Percentiles rank a stretch among this genome's conserved stretches.
These are phyloP conservation scores for Scaptomyza hsui DNA, from an alignment of 1,140 invertebrate genomes.

Conservation along the genomic window DNA sequence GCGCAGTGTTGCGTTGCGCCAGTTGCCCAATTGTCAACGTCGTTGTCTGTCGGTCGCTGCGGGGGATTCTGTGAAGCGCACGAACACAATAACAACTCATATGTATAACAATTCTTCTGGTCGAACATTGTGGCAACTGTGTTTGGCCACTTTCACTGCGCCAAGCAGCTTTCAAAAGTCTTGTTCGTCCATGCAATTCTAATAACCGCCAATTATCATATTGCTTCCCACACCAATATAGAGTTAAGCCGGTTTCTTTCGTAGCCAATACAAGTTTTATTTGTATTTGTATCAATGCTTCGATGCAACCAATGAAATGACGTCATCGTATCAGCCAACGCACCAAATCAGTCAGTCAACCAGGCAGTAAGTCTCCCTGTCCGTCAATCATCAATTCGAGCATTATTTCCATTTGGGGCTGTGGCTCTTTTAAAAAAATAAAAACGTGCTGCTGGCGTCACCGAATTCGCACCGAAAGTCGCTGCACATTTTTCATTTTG, in stretches of 20 bases:
- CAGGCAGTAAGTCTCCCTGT: neutral
- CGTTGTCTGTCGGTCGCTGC: neutral
- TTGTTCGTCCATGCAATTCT: slow-evolving; percentile 63
- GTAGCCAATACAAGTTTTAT: neutral
- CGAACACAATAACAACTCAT: neutral
- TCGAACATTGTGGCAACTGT: neutral
- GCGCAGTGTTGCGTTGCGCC: slow-evolving; percentile 64
- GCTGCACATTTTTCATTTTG: slow-evolving; percentile 61
- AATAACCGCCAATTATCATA: slow-evolving; percentile 64
- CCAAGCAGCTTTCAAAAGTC: slow-evolving; percentile 37
- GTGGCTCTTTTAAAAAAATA: slow-evolving; percentile 38
- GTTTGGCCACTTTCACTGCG: slow-evolving; percentile 56
- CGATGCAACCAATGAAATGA: slow-evolving; percentile 22
- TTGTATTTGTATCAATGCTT: slow-evolving; percentile 39
- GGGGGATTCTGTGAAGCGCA: slow-evolving; percentile 17
- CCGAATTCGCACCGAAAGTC: slow-evolving; percentile 71
- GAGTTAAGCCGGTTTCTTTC: slow-evolving; percentile 41
- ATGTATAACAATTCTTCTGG: slow-evolving; percentile 11
- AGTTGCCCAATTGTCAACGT: slow-evolving; percentile 47
- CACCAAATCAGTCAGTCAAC: slow-evolving; percentile 12
- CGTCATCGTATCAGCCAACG: slow-evolving; percentile 26
- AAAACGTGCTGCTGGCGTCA: slow-evolving; percentile 63
- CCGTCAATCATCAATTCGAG: slow-evolving; percentile 11
- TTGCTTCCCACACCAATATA: slow-evolving; percentile 52
- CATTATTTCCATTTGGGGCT: slow-evolving; percentile 20